Base-by-base conservation (phyloP, 2,797 vertebrate species). In the Acropternis orthonyx region DNA sequence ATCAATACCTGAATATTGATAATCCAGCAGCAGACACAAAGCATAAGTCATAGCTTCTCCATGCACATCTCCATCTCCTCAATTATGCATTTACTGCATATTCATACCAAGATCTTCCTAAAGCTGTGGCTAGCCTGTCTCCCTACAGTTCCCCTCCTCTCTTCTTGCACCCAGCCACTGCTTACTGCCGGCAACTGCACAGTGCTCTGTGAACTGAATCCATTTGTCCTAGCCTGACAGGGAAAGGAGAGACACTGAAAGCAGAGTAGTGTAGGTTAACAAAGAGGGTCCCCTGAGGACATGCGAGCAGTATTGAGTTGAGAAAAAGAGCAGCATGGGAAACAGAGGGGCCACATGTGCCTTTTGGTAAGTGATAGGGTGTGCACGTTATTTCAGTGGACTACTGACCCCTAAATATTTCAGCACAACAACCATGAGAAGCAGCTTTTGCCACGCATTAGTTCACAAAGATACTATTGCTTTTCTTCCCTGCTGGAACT, bases 351-450 rank as follows among this genome's bases (percentile, higher is more conserved):
- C 12, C 24, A 71, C 23, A n/a, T 18, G 2, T 10, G 22, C 19
- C 51, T 56, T 56, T 73, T 0, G 0, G 7, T 30, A 44, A 66
- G 59, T 9, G 4, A 8, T 1, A 6, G 1, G 23, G 41, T 46
- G 14, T 17, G 11, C 19, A 56, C 23, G 1, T 34, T 74, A 56
- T 58, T 83, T 65, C 58, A 62, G 49, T 2, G 4, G 24, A 65
- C 24, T 39, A 68, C 24, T 51, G 68, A 85, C 39, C 32, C 28
- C 17, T 32, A 54, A 54, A 65, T 26, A 43, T 62, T 71, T 15
- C 5, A 23, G 56, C 12, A 49, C 17, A 58, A 72, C 28, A 32
- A 72, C 14, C 0, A 1, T 6, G 4, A 85, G 32, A 65, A 75
- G 12, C 19, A n/a, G 17, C 22, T 65, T 59, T 61, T 14, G 3